phyloP scores from a whole-genome alignment of 1,140 invertebrate genomes.

The Drosophila kohkoa region DNA sequence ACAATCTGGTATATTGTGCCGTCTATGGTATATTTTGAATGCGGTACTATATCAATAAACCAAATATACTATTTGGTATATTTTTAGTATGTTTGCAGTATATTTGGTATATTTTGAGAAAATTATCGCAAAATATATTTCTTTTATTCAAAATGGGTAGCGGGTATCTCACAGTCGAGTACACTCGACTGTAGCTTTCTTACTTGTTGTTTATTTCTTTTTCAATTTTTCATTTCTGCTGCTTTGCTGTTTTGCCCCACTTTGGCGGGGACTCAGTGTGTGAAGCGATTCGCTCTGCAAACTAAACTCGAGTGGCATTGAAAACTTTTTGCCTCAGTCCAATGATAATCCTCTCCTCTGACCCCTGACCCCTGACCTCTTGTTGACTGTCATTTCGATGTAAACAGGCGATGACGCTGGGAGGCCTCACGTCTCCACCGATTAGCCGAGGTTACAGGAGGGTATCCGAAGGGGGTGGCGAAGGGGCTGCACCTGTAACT shows the following conservation, averaged over 20 bases:
- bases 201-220: slow-evolving; percentile 3
- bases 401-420: slow-evolving; percentile 44
- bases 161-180: too few relatives aligned
- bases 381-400: slow-evolving; percentile 28
- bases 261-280: slow-evolving; percentile 17
- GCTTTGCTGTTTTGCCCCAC: slow-evolving; percentile 17
- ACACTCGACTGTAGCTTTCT: too few relatives aligned
- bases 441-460: slow-evolving; percentile 21
- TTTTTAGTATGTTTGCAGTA: too few relatives aligned
- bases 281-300: slow-evolving; percentile 36
- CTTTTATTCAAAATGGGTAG: too few relatives aligned
- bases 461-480: neutral
- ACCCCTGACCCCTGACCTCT: neutral
- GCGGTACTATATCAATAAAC: too few relatives aligned
- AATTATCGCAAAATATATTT: too few relatives aligned
- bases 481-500: slow-evolving; percentile 33
- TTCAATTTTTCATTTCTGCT: neutral
- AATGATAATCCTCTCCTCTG: neutral
- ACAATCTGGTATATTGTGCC: too few relatives aligned
- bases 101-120: too few relatives aligned
- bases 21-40: too few relatives aligned
- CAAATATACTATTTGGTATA: too few relatives aligned
- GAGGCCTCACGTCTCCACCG: slow-evolving; percentile 24
- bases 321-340: slow-evolving; percentile 40
- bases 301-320: slow-evolving; percentile 61